phyloP scores from a whole-genome alignment of 2,113 vertebrate species.

The Perca flavescens region DNA sequence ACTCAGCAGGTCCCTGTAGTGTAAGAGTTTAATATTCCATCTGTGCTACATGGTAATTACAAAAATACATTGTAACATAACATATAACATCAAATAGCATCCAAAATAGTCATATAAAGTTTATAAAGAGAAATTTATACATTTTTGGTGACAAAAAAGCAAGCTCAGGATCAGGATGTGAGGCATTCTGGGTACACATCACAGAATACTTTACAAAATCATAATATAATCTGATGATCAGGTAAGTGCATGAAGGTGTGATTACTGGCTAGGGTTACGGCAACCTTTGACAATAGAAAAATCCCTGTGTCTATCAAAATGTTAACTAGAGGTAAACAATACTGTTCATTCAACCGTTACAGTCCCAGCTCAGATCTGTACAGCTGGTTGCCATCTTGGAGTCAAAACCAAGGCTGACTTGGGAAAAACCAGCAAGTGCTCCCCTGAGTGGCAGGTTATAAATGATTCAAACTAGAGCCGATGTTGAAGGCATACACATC shows the following conservation, averaged over 20 bases:
- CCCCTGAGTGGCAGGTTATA: constrained; percentile 49
- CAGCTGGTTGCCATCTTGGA: neutral
- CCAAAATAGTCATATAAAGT: constrained; percentile 54
- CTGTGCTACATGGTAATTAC: constrained; percentile 60
- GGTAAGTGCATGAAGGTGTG: constrained; percentile 49
- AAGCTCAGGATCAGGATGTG: constrained; percentile 49
- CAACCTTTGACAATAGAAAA: constrained; percentile 51
- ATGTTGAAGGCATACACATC: constrained; percentile 23
- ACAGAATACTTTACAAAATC: constrained; percentile 49
- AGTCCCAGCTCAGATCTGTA: constrained; percentile 22
- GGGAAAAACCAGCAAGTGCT: constrained; percentile 16
- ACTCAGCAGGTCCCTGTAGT: constrained; percentile 2
- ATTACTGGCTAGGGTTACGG: constrained; percentile 23
- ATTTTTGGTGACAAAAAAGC: constrained; percentile 54
- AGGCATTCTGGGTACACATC: constrained; percentile 67
- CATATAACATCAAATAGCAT: constrained; percentile 53
- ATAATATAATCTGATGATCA: constrained; percentile 30
- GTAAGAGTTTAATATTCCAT: constrained; percentile 59
- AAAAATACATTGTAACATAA: constrained; percentile 71
- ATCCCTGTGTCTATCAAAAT: constrained; percentile 50
- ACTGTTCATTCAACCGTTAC: neutral
- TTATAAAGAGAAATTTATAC: constrained; percentile 60
- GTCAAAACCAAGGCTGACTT: constrained; percentile 30
- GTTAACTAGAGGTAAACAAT: constrained; percentile 51
- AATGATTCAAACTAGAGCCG: constrained; percentile 16